Conservation (phyloP, 2,888 invertebrate species). For the Drosophila siamana region DNA sequence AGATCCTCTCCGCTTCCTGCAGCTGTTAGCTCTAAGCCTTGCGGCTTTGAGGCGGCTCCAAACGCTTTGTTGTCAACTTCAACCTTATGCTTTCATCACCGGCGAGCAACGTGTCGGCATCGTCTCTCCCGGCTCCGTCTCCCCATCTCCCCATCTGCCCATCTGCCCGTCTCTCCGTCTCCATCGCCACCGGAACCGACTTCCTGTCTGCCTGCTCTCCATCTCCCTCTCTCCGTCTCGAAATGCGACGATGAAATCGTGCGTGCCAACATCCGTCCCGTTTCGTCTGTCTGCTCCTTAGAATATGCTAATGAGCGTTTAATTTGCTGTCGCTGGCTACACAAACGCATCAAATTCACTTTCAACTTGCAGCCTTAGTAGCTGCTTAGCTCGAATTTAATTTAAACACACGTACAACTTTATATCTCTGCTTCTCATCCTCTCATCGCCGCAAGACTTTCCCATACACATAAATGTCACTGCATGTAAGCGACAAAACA, state of each 20-base stretch:
- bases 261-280: constrained; percentile 42
- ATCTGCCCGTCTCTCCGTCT: not conserved
- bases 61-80: constrained; percentile 39
- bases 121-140: not conserved
- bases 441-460: too few relatives aligned
- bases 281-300: constrained; percentile 30
- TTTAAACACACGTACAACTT: constrained; percentile 39
- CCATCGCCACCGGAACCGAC: constrained; percentile 28
- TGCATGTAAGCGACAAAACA: too few relatives aligned
- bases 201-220: constrained; percentile 31
- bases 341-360: constrained; percentile 67
- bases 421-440: too few relatives aligned
- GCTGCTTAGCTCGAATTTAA: constrained; percentile 65
- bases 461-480: too few relatives aligned
- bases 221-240: not conserved
- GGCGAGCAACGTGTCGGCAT: constrained; percentile 25
- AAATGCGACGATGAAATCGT: constrained; percentile 36
- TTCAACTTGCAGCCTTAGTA: constrained; percentile 64
- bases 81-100: constrained; percentile 22
- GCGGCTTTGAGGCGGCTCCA: constrained; percentile 30
- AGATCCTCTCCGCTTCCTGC: not conserved
- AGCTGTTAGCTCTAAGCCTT: constrained; percentile 25
- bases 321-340: constrained; percentile 55
- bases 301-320: constrained; percentile 74
- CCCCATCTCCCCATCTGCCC: not conserved